Evolutionary conservation across 2,888 invertebrate genomes (phyloP).

Genomic region (Lottia scabra): DNA sequence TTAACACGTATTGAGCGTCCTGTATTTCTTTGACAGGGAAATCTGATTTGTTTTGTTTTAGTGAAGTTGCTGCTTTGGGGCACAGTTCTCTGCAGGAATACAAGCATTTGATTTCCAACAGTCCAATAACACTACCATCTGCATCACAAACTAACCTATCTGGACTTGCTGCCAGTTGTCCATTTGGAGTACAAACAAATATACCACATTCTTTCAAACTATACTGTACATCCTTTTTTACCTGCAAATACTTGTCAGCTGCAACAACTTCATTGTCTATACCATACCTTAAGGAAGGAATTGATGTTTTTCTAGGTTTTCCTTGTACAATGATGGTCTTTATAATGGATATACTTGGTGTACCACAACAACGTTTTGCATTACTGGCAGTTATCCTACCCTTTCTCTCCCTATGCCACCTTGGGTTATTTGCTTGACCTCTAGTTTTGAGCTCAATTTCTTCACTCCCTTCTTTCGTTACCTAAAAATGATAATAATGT

Average conservation of each 20-base stretch:
- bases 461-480: not conserved
- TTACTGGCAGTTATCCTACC: conserved; percentile 16
- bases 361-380: conserved; percentile 11
- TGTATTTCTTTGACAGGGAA: not conserved
- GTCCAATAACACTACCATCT: not conserved
- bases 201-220: conserved; percentile 2
- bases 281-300: conserved; percentile 11
- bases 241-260: conserved; percentile 7
- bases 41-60: not conserved
- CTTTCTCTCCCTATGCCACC: not conserved
- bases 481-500: not conserved
- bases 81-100: not conserved
- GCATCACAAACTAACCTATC: conserved; percentile 10
- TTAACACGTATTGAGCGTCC: not conserved
- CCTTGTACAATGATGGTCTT: not conserved
- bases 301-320: not conserved
- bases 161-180: conserved; percentile 17
- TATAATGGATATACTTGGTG: not conserved
- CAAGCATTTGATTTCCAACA: conserved; percentile 9
- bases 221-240: not conserved
- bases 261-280: conserved; percentile 13
- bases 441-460: not conserved
- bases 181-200: conserved; percentile 10
- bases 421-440: not conserved
- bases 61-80: conserved; percentile 2